Percentiles rank a stretch among this genome's conserved stretches.
These are phyloP conservation scores for Cataglyphis rosenhaueri DNA, from an alignment of 2,888 invertebrate genomes.

Conservation along the genomic window DNA sequence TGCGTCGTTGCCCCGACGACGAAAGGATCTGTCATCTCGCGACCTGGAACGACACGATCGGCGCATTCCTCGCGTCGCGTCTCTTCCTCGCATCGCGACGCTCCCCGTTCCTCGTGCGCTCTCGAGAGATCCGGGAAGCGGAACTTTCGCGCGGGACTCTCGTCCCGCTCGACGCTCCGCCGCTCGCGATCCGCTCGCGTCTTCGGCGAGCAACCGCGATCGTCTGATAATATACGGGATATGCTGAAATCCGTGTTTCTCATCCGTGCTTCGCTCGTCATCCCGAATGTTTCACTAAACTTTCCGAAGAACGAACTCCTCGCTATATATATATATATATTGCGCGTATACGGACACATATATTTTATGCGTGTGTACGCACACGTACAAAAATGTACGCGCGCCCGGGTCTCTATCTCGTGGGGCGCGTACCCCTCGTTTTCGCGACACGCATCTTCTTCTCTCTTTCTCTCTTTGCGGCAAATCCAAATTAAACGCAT, in stretches of 20 bases:
- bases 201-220: slow-evolving; percentile 12
- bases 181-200: neutral
- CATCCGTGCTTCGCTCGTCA: slow-evolving; percentile 76
- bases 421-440: slow-evolving; percentile 25
- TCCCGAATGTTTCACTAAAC: slow-evolving; percentile 75
- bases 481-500: slow-evolving; percentile 84
- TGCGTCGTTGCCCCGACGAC: neutral
- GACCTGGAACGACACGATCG: neutral
- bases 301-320: slow-evolving; percentile 57
- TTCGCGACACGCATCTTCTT: slow-evolving; percentile 25
- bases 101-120: neutral
- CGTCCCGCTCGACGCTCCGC: neutral
- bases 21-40: neutral
- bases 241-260: slow-evolving; percentile 81
- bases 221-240: slow-evolving; percentile 76
- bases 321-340: slow-evolving; percentile 68
- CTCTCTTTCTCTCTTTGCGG: slow-evolving; percentile 13
- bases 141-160: neutral
- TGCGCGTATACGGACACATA: neutral
- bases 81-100: too few relatives aligned
- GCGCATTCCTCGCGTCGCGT: neutral
- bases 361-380: neutral
- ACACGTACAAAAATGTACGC: neutral
- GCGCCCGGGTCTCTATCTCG: neutral
- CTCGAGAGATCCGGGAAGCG: neutral